Percentiles rank a stretch among this genome's conserved stretches.
phyloP scores from a whole-genome alignment of 2,113 vertebrate species.

The Alethe castanea region DNA sequence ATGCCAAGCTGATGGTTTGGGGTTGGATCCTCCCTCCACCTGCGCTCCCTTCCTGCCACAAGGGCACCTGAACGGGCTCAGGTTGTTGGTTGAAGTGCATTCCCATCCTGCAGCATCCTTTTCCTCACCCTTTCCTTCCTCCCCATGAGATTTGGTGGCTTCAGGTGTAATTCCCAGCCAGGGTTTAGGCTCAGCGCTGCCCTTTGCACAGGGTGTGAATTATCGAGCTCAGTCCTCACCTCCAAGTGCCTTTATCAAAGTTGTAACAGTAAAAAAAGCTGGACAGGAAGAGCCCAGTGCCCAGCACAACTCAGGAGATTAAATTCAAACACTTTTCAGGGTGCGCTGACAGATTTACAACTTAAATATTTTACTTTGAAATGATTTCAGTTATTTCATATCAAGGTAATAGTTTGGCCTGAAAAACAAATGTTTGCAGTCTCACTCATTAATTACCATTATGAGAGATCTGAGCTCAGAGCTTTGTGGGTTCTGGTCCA shows the following conservation, averaged over 20 bases:
- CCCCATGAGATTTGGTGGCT: background rate
- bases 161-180: background rate
- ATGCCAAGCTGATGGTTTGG: background rate
- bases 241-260: background rate
- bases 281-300: background rate
- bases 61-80: background rate
- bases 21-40: background rate
- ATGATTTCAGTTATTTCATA: background rate
- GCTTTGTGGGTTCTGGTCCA: background rate
- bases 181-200: background rate
- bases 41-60: background rate
- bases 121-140: background rate
- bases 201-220: background rate
- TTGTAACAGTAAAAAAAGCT: background rate
- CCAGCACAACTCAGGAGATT: background rate
- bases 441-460: background rate
- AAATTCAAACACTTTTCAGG: background rate
- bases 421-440: slow-evolving; percentile 40
- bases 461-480: background rate
- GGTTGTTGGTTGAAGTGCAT: accelerated
- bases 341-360: slow-evolving; percentile 9
- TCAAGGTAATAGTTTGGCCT: background rate
- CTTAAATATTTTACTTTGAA: slow-evolving; percentile 11
- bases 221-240: background rate
- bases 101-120: background rate